Base-by-base conservation (phyloP, 2,797 vertebrate genomes). In the Anabas testudineus region DNA sequence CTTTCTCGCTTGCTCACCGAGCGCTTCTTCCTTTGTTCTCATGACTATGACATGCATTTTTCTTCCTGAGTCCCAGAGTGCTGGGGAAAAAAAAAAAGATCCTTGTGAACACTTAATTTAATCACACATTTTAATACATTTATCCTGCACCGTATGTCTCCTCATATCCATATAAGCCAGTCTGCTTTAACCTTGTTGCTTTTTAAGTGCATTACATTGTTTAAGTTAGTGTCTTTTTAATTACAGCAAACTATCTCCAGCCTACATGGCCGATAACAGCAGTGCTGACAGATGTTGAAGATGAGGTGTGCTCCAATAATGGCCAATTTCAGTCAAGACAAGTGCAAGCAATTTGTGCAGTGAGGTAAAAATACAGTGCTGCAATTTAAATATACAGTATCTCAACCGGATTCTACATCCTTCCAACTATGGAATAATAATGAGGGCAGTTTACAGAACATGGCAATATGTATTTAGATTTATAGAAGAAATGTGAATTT, bases 21-120 rank as follows among this genome's bases (percentile, higher is more conserved):
- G 63, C 75, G 34, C 55, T 68, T 70, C 60, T 66, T 68, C 62
- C 55, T 76, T 72, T 67, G 46, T 73, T 81, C 67, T 65, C 24
- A 41, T 55, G 39, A 51, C 19, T 24, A 41, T 55, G 39, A 51
- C 19, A 58, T 53, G 37, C n/a, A 21, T 70, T 76, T 60, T 72
- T 66, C 53, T 51, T 5, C 30, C 42, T 16, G 14, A 42, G 28
- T 47, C 49, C 67, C 26, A 4, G 47, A 32, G 21, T 30, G n/a
- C 32, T 46, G 1, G 34, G 32, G n/a, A n/a, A n/a, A n/a, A n/a
- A n/a, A n/a, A n/a, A n/a, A n/a, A n/a, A n/a, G n/a, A n/a, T n/a
- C n/a, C n/a, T n/a, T n/a, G n/a, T 42, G 12, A 39, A 22, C 10
- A 28, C 13, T 2, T 3, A 7, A 30, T 36, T 36, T 46, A 12